Evolutionary conservation across 2,888 invertebrate species (phyloP), one percentile per base, ranked within the genome.

Genomic region (Entomobrya proxima): DNA sequence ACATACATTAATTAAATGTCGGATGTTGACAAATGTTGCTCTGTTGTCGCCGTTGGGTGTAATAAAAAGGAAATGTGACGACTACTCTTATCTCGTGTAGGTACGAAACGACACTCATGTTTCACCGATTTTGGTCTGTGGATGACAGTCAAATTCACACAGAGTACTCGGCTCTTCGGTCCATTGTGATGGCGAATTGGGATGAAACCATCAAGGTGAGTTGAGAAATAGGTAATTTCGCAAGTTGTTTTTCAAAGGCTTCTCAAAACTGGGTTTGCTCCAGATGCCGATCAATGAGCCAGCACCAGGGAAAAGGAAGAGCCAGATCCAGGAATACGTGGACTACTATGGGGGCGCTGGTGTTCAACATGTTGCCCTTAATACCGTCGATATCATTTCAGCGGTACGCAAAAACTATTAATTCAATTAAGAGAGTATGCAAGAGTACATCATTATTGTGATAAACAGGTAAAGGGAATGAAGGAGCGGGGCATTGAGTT

Each of bases 271-370:
- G 11, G n/a, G 9, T 27, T 82, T 86, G 82, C 90, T 91, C 9
- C 92, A 95, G 94, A 94, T 99, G 94, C 99, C 99, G 9, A 97
- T 99, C 91, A 99, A 99, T 92, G 99, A 99, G 92, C 99, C 99
- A 2, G 99, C 99, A 0, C 92, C 94, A 0, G 98, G 98, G 2
- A 97, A 97, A 92, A 96, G 95, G 93, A 98, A 97, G 92, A 98
- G 98, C 88, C 99, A 99, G 93, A 99, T 99, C 89, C 96, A 98
- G 92, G 99, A 99, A 92, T 99, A 97, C 91, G 98, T 99, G 55
- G 98, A 99, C 91, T 99, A 98, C 92, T 98, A 99, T 91, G 99
- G 98, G 0, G 98, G 98, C 0, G 96, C 98, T 1, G 99, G 99
- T 0, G 98, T 99, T 0, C 99, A 99, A 92, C 99, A 99, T 91